Evolutionary conservation across 2,113 vertebrate genomes (phyloP).

Genomic region (Diadophis punctatus): DNA sequence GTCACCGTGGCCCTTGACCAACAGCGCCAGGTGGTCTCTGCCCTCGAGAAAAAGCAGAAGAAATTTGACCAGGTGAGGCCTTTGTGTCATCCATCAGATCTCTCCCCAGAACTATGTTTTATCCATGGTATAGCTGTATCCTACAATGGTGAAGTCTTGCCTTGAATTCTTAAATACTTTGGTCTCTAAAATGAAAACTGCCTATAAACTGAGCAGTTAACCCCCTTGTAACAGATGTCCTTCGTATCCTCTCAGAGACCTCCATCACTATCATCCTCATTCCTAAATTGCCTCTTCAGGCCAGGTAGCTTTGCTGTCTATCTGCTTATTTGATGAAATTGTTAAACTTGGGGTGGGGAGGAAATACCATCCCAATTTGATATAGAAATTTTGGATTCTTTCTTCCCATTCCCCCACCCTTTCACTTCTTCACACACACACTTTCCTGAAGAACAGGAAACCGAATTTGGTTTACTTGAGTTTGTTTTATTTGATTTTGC

Average conservation of each 20-base stretch:
- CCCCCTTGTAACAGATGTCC: background rate
- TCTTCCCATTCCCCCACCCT: background rate
- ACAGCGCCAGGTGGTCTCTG: constrained; percentile 81
- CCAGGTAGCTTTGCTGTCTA: no score
- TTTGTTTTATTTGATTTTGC: background rate
- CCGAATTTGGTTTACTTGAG: background rate
- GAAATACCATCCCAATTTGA: background rate
- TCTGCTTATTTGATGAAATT: background rate
- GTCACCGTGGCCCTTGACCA: constrained; percentile 81
- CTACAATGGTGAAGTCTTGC: no score
- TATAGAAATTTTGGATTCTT: background rate
- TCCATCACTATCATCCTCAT: background rate
- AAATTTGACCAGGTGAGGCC: constrained; percentile 87
- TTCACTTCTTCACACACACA: background rate
- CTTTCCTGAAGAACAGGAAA: background rate
- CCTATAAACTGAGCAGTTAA: background rate
- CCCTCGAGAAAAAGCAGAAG: constrained; percentile 87
- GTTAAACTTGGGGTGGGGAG: background rate
- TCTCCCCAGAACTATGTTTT: background rate
- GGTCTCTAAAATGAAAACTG: background rate
- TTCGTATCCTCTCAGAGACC: background rate
- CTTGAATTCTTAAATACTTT: background rate
- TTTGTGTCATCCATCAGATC: background rate
- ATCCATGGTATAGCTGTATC: no score
- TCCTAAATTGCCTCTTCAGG: background rate